phyloP scores from a whole-genome alignment of 2,113 vertebrate genomes.

The Acrocephalus kingi region DNA sequence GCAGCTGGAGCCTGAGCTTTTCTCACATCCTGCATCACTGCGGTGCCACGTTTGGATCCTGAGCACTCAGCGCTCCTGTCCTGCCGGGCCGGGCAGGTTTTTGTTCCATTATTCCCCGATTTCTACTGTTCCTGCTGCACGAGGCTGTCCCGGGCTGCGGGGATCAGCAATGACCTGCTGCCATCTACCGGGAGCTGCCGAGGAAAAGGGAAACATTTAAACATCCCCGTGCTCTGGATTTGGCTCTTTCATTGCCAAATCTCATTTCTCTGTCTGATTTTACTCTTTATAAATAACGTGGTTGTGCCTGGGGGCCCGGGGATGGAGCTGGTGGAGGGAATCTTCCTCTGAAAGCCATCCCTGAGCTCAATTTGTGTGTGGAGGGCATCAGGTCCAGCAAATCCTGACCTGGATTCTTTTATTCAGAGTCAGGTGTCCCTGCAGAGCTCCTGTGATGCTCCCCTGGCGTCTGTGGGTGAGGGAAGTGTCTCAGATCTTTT shows the following conservation, averaged over 20 bases:
- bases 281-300: not conserved
- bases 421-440: too few species aligned
- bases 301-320: not conserved
- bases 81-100: not conserved
- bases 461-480: too few species aligned
- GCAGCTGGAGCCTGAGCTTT: not conserved
- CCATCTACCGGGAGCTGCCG: slow-evolving; percentile 73
- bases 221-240: not conserved
- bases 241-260: not conserved
- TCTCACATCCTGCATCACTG: not conserved
- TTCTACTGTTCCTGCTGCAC: not conserved
- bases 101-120: not conserved
- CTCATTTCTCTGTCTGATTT: not conserved
- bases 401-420: too few species aligned
- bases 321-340: not conserved
- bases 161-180: slow-evolving; percentile 64
- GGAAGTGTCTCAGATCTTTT: too few species aligned
- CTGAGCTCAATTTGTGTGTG: not conserved
- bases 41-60: not conserved
- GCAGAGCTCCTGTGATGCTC: too few species aligned
- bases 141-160: not conserved
- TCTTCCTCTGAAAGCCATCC: fast-evolving
- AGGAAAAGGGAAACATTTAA: not conserved
- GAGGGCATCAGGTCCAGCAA: not conserved
- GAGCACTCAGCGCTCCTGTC: not conserved